Conservation (phyloP, 2,113 vertebrate species). For the Nettapus auritus region DNA sequence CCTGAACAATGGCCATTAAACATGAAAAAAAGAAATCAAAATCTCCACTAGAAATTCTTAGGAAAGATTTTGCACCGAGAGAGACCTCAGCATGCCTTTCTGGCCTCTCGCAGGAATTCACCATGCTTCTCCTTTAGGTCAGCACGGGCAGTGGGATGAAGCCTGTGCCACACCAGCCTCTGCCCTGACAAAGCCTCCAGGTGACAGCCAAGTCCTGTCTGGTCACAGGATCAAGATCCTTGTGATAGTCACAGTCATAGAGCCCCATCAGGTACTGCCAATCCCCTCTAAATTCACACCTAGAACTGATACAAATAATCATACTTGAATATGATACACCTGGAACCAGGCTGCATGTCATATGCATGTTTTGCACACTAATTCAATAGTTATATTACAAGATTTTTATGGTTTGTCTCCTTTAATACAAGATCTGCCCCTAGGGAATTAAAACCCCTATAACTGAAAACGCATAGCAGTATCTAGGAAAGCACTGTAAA, state of each 20-base stretch:
- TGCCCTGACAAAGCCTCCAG: neutral
- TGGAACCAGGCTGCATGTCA: neutral
- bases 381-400: neutral
- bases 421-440: neutral
- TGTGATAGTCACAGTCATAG: fast-evolving
- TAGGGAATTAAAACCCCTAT: neutral
- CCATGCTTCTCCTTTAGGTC: neutral
- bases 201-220: neutral
- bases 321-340: neutral
- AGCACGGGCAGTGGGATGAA: neutral
- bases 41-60: neutral
- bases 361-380: neutral
- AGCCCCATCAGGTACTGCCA: neutral
- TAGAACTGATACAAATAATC: neutral
- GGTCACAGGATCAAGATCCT: neutral
- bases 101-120: neutral
- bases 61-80: neutral
- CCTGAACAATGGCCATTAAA: neutral
- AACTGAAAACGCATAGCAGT: neutral
- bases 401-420: neutral
- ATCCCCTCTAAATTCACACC: neutral
- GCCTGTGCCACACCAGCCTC: neutral
- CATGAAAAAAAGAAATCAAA: neutral
- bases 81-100: neutral
- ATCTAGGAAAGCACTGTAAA: neutral